A percentile compares a stretch with the other conserved stretches of the same genome.
phyloP scores from a whole-genome alignment of 1,140 invertebrate species.

The Kradibia gibbosae region DNA sequence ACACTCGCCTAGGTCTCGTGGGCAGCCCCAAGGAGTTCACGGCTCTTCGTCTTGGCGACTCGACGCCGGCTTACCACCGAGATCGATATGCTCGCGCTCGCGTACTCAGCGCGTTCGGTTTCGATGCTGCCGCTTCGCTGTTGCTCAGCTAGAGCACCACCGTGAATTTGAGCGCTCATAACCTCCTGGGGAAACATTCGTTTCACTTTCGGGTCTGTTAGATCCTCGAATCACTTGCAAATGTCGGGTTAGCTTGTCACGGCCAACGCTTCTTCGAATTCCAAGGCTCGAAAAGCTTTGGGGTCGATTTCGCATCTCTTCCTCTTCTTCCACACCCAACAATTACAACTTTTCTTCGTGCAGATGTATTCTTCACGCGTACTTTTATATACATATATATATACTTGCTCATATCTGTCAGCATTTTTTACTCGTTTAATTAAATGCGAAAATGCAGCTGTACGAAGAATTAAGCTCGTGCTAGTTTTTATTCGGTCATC shows the following conservation, averaged over 20 bases:
- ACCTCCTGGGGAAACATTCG: neutral
- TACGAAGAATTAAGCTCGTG: neutral
- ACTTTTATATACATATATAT: too few relatives aligned
- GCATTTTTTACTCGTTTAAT: neutral
- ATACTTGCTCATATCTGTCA: too few relatives aligned
- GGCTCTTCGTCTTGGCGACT: constrained; percentile 49
- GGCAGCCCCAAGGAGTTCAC: constrained; percentile 54
- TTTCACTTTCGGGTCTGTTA: too few relatives aligned
- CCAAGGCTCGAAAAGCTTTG: too few relatives aligned
- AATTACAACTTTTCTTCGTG: too few relatives aligned
- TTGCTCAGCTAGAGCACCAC: neutral
- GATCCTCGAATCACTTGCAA: too few relatives aligned
- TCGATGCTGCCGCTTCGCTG: neutral
- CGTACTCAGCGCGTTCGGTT: constrained; percentile 49
- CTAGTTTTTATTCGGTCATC: neutral
- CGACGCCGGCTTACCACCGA: constrained; percentile 45
- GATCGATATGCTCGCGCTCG: constrained; percentile 63
- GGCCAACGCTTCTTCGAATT: too few relatives aligned
- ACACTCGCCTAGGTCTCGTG: neutral
- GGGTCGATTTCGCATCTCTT: neutral
- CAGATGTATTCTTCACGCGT: too few relatives aligned
- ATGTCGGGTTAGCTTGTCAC: too few relatives aligned
- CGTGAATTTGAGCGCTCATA: neutral
- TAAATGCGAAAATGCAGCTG: neutral
- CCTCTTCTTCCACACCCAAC: too few relatives aligned